Base-by-base conservation (phyloP, 2,888 invertebrate species). In the Strigamia crassipes region DNA sequence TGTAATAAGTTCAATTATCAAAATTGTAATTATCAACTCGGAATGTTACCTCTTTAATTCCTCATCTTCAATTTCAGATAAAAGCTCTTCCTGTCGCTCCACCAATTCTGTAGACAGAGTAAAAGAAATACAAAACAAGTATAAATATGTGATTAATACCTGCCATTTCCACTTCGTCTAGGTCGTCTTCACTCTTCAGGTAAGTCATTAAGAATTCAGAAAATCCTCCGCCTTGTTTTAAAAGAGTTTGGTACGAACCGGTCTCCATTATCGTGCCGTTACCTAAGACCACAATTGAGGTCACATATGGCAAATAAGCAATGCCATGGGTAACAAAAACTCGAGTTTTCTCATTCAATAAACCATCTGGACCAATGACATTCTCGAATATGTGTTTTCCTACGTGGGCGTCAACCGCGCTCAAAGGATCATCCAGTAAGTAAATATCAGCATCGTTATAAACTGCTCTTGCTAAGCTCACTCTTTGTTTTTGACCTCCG, bases 281-380 rank as follows among this genome's bases (percentile, higher is more conserved):
- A 86, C 93, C 93, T 86, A 99, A 88, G 3, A 99, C 98, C 84
- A 97, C 89, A 84, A 99, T 96, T 86, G 94, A 91, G 89, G 98
- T 96, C 0, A 95, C 94, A 86, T 95, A 92, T 0, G 96, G 94
- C 85, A 99, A 90, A 89, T 95, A 97, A 12, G 96, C 95, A 82
- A 99, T 93, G 84, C 96, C 95, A 88, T 99, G 98, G 0, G 99
- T 99, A 31, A 99, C 98, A 86, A 99, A 91, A 78, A 99, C 89
- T 83, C 98, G 91, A 0, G 98, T 97, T 86, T 89, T 90, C 46
- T 87, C 85, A 81, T 86, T 85, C 5, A 91, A 86, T 1, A 90
- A 51, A 15, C 90, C 90, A 10, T 87, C 85, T 1, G 87, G 87
- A 82, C 90, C 88, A 61, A 91, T 88, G 34, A 91, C 90, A 61